Evolutionary conservation across 2,113 vertebrate species (phyloP), one percentile per base, ranked within the genome.

Genomic region (Cardinalis cardinalis): DNA sequence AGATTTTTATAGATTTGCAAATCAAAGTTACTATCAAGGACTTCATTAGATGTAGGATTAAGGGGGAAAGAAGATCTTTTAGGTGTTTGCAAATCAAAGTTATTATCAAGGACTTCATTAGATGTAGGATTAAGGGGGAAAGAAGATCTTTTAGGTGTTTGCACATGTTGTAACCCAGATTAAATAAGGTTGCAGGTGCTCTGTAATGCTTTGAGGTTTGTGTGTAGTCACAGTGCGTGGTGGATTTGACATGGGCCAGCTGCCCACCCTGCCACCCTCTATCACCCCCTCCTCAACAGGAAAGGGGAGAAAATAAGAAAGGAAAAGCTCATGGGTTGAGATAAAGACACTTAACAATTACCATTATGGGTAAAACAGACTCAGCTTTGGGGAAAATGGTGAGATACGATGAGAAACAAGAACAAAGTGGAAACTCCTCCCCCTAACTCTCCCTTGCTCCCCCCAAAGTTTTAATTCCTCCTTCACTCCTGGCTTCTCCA

Each of bases 401-500:
- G 41, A 85, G 29, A 60, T 60, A 51, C 10, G 43, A 36, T 41
- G 18, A 49, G 24, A 21, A 75, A 66, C 8, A 55, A 59, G 19
- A 40, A 28, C 11, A 38, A 60, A 51, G 21, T 52, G 41, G 34
- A 64, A 77, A 44, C 0, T 1, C 8, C 25, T 77, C 28, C 4
- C 2, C n/a, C 2, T 7, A 44, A 11, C 4, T 20, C 18, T 63
- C 16, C 23, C 38, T n/a, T 20, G 10, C 32, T 12, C 5, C 3
- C 5, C 7, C 5, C 9, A 18, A 29, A 4, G 25, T 0, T 56
- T 61, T 43, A 7, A 19, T 84, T 8, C 17, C 9, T 73, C 23
- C 34, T 65, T 78, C 71, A 18, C 40, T 74, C 71, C 51, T 0
- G 0, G 10, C 12, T 65, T 25, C n/a, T 60, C 26, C 51, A 23